A percentile compares a stretch with the other conserved stretches of the same genome.
phyloP scores from a whole-genome alignment of 1,140 invertebrate species.

The Drosophila malerkotliana region DNA sequence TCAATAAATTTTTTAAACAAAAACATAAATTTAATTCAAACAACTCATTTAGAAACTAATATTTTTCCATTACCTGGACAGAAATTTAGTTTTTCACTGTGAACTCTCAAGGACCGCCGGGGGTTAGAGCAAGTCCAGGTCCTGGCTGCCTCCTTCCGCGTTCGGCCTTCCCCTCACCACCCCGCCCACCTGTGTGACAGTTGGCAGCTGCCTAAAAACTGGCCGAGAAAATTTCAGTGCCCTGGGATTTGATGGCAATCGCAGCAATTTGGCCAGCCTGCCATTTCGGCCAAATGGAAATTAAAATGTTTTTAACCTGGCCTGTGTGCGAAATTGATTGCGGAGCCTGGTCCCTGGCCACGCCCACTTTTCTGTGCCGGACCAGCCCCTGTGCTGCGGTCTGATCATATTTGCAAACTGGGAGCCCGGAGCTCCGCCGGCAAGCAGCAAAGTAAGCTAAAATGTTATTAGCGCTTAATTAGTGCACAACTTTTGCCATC shows the following conservation, averaged over 20 bases:
- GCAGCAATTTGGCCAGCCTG: slow-evolving; percentile 66
- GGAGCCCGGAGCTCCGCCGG: slow-evolving; percentile 30
- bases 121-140: slow-evolving; percentile 45
- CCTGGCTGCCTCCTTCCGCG: not conserved
- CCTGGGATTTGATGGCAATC: slow-evolving; percentile 71
- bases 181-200: slow-evolving; percentile 64
- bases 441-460: slow-evolving; percentile 53
- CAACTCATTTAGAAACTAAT: not conserved
- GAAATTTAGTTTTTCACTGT: slow-evolving; percentile 5
- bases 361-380: not conserved
- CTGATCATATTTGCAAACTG: slow-evolving; percentile 52
- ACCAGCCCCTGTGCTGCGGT: slow-evolving; percentile 23
- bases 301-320: slow-evolving; percentile 67
- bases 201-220: slow-evolving; percentile 77
- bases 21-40: not conserved
- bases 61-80: no score
- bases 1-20: not conserved
- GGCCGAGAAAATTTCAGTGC: slow-evolving; percentile 60
- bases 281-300: slow-evolving; percentile 68
- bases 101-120: slow-evolving; percentile 34
- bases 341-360: slow-evolving; percentile 11
- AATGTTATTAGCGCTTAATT: slow-evolving; percentile 81
- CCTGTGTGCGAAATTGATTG: slow-evolving; percentile 55
- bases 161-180: not conserved
- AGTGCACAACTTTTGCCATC: slow-evolving; percentile 71